Conservation (phyloP, 2,888 invertebrate genomes). For the Xylophagus ater region DNA sequence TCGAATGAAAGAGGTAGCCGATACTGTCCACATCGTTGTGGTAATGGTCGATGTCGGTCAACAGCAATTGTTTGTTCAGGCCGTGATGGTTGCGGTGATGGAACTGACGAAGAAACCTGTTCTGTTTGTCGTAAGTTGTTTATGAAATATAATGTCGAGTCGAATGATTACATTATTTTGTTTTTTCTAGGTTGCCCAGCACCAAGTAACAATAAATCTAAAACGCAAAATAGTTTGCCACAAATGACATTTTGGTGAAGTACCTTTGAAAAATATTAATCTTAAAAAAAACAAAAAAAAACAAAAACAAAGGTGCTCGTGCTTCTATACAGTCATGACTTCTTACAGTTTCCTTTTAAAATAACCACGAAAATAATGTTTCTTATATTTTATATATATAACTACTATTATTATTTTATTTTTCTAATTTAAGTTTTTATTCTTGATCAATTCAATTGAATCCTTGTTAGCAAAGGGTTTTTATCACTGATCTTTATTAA, state of each 20-base stretch:
- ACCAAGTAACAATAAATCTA: slow-evolving; percentile 17
- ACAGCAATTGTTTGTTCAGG: slow-evolving; percentile 85
- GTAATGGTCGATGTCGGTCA: slow-evolving; percentile 77
- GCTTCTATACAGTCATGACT: no score
- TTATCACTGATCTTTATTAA: not conserved
- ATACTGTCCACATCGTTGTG: slow-evolving; percentile 70
- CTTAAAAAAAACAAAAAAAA: not conserved
- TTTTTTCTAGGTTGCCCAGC: slow-evolving; percentile 47
- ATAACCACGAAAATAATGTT: not conserved
- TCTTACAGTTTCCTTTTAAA: not conserved
- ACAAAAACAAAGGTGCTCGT: not conserved
- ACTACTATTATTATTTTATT: slow-evolving; percentile 3
- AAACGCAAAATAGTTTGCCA: slow-evolving; percentile 5
- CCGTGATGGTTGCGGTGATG: slow-evolving; percentile 83
- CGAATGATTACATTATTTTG: slow-evolving; percentile 3
- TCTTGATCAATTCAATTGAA: slow-evolving; percentile 14
- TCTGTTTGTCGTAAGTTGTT: slow-evolving; percentile 67
- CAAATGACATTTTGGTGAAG: slow-evolving; percentile 4
- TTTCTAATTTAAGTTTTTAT: not conserved
- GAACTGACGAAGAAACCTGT: slow-evolving; percentile 76
- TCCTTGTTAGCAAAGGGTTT: slow-evolving; percentile 37
- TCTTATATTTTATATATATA: not conserved
- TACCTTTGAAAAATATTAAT: not conserved
- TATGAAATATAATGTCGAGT: no score
- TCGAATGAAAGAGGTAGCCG: slow-evolving; percentile 19